A percentile compares a stretch with the other conserved stretches of the same genome.
phyloP scores from a whole-genome alignment of 1,140 invertebrate species.

The Drosophila nannoptera region DNA sequence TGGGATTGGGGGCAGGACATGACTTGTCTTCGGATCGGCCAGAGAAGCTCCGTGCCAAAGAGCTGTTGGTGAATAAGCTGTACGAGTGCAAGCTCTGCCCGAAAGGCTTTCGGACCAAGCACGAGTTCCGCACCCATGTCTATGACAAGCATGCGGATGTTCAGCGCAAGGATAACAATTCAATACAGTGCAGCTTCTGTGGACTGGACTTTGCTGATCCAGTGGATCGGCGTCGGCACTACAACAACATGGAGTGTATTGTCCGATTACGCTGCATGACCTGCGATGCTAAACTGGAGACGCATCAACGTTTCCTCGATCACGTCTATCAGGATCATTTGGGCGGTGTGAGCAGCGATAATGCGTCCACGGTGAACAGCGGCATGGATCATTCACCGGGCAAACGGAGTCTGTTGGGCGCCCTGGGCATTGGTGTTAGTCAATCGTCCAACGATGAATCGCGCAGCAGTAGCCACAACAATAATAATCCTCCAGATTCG shows the following conservation, averaged over 20 bases:
- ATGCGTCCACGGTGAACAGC: slow-evolving; percentile 54
- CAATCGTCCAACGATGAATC: slow-evolving; percentile 66
- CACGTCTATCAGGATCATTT: slow-evolving; percentile 78
- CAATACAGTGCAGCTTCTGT: slow-evolving; percentile 74
- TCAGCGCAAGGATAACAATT: slow-evolving; percentile 71
- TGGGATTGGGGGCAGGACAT: neutral
- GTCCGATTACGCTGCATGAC: slow-evolving; percentile 77
- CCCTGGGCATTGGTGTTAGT: slow-evolving; percentile 58
- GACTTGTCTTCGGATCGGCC: slow-evolving; percentile 43
- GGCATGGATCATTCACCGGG: slow-evolving; percentile 62
- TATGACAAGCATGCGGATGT: slow-evolving; percentile 78
- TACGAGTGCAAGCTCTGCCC: slow-evolving; percentile 78
- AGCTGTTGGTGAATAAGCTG: slow-evolving; percentile 75
- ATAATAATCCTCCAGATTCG: slow-evolving; percentile 13
- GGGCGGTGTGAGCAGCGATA: slow-evolving; percentile 67
- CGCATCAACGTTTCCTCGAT: slow-evolving; percentile 75
- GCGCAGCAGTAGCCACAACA: slow-evolving; percentile 51
- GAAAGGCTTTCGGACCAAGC: slow-evolving; percentile 75
- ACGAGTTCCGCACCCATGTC: slow-evolving; percentile 78
- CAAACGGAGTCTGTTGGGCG: slow-evolving; percentile 55
- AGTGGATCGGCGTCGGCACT: slow-evolving; percentile 72
- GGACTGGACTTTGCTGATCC: slow-evolving; percentile 76
- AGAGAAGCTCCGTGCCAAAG: slow-evolving; percentile 74
- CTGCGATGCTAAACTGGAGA: slow-evolving; percentile 75
- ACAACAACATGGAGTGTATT: slow-evolving; percentile 79